Evolutionary conservation across 2,888 invertebrate genomes (phyloP).

Genomic region (Netelia virgata): DNA sequence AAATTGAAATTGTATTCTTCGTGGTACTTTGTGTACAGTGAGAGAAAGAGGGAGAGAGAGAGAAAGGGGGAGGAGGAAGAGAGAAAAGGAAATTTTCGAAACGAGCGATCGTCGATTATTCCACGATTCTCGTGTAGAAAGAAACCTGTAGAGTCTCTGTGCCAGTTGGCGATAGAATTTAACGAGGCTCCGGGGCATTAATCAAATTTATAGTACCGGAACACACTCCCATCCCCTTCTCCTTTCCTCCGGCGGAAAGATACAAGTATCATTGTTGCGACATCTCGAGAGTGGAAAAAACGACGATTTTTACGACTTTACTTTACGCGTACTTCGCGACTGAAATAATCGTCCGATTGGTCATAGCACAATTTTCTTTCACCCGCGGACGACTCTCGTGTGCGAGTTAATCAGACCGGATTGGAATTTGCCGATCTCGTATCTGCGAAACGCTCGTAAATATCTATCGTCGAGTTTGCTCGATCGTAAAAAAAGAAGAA

Average conservation of each 20-base stretch:
- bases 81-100: neutral
- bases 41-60: no score
- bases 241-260: neutral
- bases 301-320: slow-evolving; percentile 22
- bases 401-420: slow-evolving; percentile 28
- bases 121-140: slow-evolving; percentile 21
- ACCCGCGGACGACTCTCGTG: neutral
- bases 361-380: neutral
- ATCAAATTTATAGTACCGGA: slow-evolving; percentile 33
- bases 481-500: slow-evolving; percentile 44
- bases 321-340: slow-evolving; percentile 41
- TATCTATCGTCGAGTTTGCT: slow-evolving; percentile 57
- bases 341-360: slow-evolving; percentile 46
- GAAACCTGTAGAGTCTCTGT: slow-evolving; percentile 12
- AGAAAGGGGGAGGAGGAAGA: no score
- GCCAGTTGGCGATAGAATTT: slow-evolving; percentile 43
- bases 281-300: neutral
- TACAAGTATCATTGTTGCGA: slow-evolving; percentile 19
- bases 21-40: no score
- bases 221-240: no score
- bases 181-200: slow-evolving; percentile 29
- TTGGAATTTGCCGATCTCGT: slow-evolving; percentile 24
- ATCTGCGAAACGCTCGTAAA: slow-evolving; percentile 45
- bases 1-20: neutral
- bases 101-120: slow-evolving; percentile 14